Evolutionary conservation across 2,888 invertebrate species (phyloP).

Genomic region (Campoplex capitator): DNA sequence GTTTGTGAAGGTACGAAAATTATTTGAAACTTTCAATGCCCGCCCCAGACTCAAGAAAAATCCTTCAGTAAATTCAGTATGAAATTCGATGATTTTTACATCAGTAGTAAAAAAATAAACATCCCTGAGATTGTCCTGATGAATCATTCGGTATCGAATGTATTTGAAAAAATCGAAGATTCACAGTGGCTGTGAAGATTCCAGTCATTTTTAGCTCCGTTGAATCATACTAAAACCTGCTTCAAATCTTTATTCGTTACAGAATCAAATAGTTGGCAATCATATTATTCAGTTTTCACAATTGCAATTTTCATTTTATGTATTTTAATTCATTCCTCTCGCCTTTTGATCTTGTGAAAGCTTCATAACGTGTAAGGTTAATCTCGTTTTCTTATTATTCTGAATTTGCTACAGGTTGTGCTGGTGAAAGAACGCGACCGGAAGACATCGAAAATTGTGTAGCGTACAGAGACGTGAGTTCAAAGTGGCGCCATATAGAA

Average conservation of each 20-base stretch:
- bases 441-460: constrained; percentile 65
- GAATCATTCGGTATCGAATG: no score
- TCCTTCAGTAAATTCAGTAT: no score
- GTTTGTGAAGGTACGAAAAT: constrained; percentile 76
- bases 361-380: not conserved
- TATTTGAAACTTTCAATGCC: not conserved
- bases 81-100: no score
- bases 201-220: no score
- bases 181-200: no score
- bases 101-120: no score
- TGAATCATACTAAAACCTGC: no score
- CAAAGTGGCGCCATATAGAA: constrained; percentile 79
- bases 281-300: not conserved
- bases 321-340: not conserved
- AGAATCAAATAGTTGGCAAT: no score
- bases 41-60: no score
- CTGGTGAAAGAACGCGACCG: constrained; percentile 67
- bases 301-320: not conserved
- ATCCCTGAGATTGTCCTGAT: no score
- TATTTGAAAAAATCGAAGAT: no score
- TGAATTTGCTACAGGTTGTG: constrained; percentile 58
- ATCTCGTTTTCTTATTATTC: not conserved
- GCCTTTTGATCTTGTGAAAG: not conserved
- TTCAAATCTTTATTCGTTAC: no score
- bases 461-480: constrained; percentile 76